Percentiles rank a stretch among this genome's conserved stretches.
Evolutionary conservation across 2,888 invertebrate genomes (phyloP).

Genomic region (Drosophila yooni): DNA sequence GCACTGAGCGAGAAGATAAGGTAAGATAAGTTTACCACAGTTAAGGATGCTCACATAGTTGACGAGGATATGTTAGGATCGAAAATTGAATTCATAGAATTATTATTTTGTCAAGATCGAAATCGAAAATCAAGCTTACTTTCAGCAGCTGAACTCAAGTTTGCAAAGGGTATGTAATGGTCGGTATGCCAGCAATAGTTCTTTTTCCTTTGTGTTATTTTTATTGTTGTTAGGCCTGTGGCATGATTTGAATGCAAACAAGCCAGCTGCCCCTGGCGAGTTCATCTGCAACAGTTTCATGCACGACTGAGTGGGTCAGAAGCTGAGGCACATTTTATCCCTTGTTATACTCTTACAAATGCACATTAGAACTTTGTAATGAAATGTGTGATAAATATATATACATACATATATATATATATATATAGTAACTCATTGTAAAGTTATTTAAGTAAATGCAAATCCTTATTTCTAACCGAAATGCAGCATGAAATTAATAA

Average conservation of each 20-base stretch:
- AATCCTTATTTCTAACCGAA: neutral
- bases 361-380: neutral
- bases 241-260: slow-evolving; percentile 68
- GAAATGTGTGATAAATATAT: neutral
- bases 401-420: neutral
- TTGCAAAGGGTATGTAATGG: neutral
- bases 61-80: neutral
- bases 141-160: neutral
- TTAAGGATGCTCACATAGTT: neutral
- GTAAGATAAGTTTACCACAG: neutral
- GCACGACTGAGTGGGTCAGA: slow-evolving; percentile 58
- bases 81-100: neutral
- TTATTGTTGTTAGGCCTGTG: slow-evolving; percentile 35
- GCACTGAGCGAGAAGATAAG: neutral
- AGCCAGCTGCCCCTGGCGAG: slow-evolving; percentile 24
- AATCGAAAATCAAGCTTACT: neutral
- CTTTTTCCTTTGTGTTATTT: neutral
- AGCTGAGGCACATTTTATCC: slow-evolving; percentile 24
- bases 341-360: slow-evolving; percentile 7
- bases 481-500: neutral
- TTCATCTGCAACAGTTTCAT: slow-evolving; percentile 68
- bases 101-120: neutral
- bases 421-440: neutral
- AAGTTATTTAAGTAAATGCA: neutral
- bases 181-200: neutral